A percentile compares a stretch with the other conserved stretches of the same genome.
Conservation (phyloP, 2,888 invertebrate species). For the Helleia helle region DNA sequence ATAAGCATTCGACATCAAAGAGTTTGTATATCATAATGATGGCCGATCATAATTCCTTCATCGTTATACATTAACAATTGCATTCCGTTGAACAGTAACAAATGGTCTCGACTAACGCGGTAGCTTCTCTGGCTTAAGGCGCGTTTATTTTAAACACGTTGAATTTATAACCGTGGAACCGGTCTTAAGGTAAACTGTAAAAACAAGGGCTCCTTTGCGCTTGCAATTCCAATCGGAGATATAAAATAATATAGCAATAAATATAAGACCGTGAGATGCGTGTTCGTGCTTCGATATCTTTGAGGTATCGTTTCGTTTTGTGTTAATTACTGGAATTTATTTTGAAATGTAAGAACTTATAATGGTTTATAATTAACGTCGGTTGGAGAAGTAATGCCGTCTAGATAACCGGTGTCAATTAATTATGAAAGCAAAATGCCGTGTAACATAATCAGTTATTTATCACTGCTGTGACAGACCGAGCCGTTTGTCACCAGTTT, state of each 20-base stretch:
- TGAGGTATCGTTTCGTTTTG: constrained; percentile 44
- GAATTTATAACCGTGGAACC: constrained; percentile 51
- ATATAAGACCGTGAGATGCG: constrained; percentile 44
- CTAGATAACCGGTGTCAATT: constrained; percentile 60
- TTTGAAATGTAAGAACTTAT: not conserved
- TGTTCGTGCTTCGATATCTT: constrained; percentile 30
- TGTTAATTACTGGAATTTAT: constrained; percentile 20
- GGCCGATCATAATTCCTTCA: constrained; percentile 19
- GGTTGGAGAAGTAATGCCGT: constrained; percentile 36
- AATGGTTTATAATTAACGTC: constrained; percentile 37
- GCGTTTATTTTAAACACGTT: constrained; percentile 42
- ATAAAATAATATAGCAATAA: constrained; percentile 58
- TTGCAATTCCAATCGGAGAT: constrained; percentile 43
- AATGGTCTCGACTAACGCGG: constrained; percentile 52
- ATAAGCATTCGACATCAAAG: constrained; percentile 19
- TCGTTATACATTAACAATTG: constrained; percentile 31
- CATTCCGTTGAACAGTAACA: constrained; percentile 41
- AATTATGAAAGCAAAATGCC: constrained; percentile 66
- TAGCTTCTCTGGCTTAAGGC: constrained; percentile 43
- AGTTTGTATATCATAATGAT: constrained; percentile 14
- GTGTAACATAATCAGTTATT: constrained; percentile 71
- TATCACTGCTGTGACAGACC: constrained; percentile 64
- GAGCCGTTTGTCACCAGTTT: constrained; percentile 66
- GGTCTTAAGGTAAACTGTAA: constrained; percentile 57
- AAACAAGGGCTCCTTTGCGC: constrained; percentile 51